Evolutionary conservation across 2,797 vertebrate species (phyloP).

Genomic region (Pipistrellus kuhlii): DNA sequence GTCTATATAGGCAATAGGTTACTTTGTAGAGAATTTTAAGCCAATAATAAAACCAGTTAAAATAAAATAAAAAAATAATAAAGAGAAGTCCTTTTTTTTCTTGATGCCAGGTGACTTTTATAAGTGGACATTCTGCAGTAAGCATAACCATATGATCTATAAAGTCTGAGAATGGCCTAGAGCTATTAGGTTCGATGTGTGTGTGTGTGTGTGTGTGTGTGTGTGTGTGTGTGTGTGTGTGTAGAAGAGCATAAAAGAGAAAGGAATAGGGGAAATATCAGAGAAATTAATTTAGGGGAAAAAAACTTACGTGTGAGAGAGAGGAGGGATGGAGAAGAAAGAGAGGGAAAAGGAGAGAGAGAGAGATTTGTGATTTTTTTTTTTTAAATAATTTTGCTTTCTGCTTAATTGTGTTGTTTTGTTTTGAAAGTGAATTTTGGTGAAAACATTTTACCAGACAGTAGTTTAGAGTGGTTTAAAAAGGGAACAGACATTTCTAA

Average conservation of each 20-base stretch:
- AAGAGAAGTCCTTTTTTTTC: background rate
- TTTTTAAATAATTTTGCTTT: background rate
- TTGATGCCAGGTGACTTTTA: background rate
- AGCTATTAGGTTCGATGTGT: background rate
- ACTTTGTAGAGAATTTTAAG: background rate
- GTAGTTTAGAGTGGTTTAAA: background rate
- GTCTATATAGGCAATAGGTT: background rate
- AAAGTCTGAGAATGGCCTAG: background rate
- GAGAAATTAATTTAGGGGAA: background rate
- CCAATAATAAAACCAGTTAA: background rate
- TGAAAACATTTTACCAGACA: constrained; percentile 32
- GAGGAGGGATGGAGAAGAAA: background rate
- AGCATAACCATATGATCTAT: background rate
- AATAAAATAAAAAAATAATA: background rate
- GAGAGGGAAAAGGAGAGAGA: background rate
- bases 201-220: background rate
- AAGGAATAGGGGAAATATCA: background rate
- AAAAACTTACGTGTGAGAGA: background rate
- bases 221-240: background rate
- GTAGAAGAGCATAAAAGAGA: background rate
- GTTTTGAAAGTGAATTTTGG: background rate
- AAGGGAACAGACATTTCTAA: background rate
- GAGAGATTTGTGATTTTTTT: background rate
- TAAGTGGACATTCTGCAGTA: background rate
- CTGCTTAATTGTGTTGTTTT: background rate